These are phyloP conservation scores for Chesias legatella DNA, from an alignment of 2,888 invertebrate genomes.

Conservation along the genomic window DNA sequence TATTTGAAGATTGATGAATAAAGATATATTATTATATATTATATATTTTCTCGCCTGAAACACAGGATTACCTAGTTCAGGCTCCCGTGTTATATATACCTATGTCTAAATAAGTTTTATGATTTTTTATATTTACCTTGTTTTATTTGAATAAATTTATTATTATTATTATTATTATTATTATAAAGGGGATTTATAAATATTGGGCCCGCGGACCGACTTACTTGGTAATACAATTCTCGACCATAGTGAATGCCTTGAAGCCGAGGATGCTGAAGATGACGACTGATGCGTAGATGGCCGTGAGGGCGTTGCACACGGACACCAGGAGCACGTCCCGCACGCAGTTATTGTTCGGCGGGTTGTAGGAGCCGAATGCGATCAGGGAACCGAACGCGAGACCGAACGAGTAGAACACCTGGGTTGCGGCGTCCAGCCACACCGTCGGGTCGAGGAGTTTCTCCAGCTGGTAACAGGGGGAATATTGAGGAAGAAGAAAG, in stretches of 20 bases:
- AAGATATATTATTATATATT: too few species aligned
- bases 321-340: constrained; percentile 94
- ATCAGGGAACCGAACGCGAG: constrained; percentile 97
- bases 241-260: constrained; percentile 95
- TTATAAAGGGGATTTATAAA: too few species aligned
- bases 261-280: constrained; percentile 97
- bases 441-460: constrained; percentile 93
- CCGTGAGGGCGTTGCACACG: constrained; percentile 95
- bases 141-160: too few species aligned
- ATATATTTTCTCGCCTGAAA: too few species aligned
- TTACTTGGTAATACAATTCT: constrained; percentile 85
- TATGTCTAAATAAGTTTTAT: too few species aligned
- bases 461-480: constrained; percentile 82
- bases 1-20: too few species aligned
- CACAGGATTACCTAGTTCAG: too few species aligned
- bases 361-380: constrained; percentile 97
- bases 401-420: constrained; percentile 98
- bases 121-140: too few species aligned
- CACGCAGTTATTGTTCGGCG: constrained; percentile 96
- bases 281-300: constrained; percentile 96
- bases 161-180: too few species aligned
- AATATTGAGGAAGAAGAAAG: background rate
- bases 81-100: too few species aligned
- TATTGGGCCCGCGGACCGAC: constrained; percentile 24
- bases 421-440: constrained; percentile 97